A percentile compares a stretch with the other conserved stretches of the same genome.
phyloP scores from a whole-genome alignment of 2,797 vertebrate genomes.

The Myotis planiceps region DNA sequence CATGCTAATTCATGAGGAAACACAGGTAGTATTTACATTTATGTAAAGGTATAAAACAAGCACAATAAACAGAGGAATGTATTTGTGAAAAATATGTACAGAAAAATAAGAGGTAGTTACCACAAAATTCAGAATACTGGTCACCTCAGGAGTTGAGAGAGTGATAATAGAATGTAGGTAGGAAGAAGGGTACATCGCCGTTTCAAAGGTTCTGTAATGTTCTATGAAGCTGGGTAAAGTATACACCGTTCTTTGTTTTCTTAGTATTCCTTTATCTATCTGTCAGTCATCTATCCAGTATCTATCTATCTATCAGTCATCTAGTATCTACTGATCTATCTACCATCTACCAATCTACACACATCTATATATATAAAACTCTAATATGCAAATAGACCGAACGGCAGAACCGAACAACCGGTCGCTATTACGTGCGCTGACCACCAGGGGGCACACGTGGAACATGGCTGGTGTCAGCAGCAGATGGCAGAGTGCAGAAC shows the following conservation, averaged over 20 bases:
- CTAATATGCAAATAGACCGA: too few relatives aligned
- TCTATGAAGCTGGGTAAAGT: background rate
- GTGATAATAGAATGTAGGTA: background rate
- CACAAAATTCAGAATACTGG: background rate
- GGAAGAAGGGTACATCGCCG: background rate
- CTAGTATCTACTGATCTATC: background rate
- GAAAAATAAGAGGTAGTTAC: background rate
- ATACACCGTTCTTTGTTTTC: background rate
- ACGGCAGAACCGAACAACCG: too few relatives aligned
- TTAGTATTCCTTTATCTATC: background rate
- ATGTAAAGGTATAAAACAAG: background rate
- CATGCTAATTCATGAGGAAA: slow-evolving; percentile 3
- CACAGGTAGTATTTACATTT: background rate
- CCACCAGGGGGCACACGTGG: too few relatives aligned
- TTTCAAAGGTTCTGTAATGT: background rate
- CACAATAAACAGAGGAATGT: background rate
- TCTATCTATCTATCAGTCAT: too few relatives aligned
- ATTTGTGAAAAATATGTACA: background rate
- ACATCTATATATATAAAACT: background rate
- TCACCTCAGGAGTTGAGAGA: background rate
- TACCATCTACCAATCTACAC: background rate
- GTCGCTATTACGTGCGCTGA: too few relatives aligned
- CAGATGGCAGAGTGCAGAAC: too few relatives aligned
- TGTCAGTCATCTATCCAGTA: too few relatives aligned
- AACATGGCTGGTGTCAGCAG: too few relatives aligned